Conservation (phyloP, 2,113 vertebrate genomes). For the Stercorarius parasiticus region DNA sequence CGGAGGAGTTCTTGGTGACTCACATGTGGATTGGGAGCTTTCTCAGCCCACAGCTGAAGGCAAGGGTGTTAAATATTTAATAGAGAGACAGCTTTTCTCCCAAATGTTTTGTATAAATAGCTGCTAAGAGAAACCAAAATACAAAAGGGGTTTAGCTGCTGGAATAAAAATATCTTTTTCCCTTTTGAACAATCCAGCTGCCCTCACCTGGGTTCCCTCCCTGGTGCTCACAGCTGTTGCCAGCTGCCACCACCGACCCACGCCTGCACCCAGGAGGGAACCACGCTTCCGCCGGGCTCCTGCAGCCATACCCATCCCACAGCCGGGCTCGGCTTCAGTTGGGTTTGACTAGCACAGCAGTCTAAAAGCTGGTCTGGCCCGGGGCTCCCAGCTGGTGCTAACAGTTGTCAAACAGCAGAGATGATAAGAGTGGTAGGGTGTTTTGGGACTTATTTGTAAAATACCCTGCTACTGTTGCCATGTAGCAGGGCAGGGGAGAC, state of each 20-base stretch:
- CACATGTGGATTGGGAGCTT: slow-evolving; percentile 61
- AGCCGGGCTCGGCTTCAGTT: neutral
- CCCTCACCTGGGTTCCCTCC: neutral
- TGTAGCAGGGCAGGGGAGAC: neutral
- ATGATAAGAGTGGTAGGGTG: neutral
- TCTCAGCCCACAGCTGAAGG: slow-evolving; percentile 58
- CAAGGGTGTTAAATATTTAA: slow-evolving; percentile 67
- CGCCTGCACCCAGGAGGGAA: neutral
- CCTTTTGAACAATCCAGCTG: neutral
- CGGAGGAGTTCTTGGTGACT: slow-evolving; percentile 51
- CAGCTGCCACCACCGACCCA: neutral
- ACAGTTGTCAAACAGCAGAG: neutral
- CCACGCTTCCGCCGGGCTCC: neutral
- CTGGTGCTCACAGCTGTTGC: neutral
- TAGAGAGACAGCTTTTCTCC: slow-evolving; percentile 56
- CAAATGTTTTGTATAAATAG: slow-evolving; percentile 63
- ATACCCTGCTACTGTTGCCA: neutral
- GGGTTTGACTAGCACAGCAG: neutral
- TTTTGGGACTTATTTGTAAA: neutral
- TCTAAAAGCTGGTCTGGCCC: neutral
- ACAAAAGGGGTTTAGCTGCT: slow-evolving; percentile 32
- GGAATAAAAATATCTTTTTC: neutral
- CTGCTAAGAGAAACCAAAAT: slow-evolving; percentile 49
- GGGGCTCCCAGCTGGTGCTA: neutral
- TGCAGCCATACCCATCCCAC: neutral